Evolutionary conservation across 2,797 vertebrate genomes (phyloP).

Genomic region (Alauda arvensis): DNA sequence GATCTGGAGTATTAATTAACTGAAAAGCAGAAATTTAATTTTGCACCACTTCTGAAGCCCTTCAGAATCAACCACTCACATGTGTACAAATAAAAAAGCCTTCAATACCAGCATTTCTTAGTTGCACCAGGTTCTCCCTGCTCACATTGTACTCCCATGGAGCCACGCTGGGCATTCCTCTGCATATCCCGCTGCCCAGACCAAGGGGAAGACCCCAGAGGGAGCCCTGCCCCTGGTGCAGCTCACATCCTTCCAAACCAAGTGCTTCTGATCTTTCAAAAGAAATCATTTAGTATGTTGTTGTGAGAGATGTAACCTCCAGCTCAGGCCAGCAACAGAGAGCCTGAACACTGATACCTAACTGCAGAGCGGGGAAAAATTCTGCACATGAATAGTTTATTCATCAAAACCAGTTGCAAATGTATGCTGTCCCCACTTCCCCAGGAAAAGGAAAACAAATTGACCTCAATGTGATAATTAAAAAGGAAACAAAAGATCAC

Average conservation of each 20-base stretch:
- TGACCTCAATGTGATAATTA: slow-evolving; percentile 14
- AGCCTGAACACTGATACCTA: neutral
- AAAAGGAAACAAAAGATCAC: slow-evolving; percentile 32
- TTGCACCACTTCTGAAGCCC: neutral
- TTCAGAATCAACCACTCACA: neutral
- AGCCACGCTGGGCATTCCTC: neutral
- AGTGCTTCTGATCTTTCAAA: slow-evolving; percentile 7
- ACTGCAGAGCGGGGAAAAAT: neutral
- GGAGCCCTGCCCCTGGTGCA: neutral
- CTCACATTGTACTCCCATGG: slow-evolving; percentile 19
- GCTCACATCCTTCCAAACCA: slow-evolving; percentile 22
- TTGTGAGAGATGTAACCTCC: neutral
- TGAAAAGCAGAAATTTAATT: neutral
- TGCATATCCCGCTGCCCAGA: accelerated
- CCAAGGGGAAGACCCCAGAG: neutral
- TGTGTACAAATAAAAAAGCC: neutral
- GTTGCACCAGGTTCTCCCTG: slow-evolving; percentile 14
- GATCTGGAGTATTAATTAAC: neutral
- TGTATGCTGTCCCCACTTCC: neutral
- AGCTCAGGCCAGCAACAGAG: neutral
- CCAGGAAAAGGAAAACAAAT: slow-evolving; percentile 25
- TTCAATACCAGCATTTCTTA: neutral
- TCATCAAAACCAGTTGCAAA: slow-evolving; percentile 9
- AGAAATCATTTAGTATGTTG: neutral
- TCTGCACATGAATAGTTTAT: slow-evolving; percentile 35